Evolutionary conservation across 2,888 invertebrate species (phyloP).

Genomic region (Lycaena phlaeas): DNA sequence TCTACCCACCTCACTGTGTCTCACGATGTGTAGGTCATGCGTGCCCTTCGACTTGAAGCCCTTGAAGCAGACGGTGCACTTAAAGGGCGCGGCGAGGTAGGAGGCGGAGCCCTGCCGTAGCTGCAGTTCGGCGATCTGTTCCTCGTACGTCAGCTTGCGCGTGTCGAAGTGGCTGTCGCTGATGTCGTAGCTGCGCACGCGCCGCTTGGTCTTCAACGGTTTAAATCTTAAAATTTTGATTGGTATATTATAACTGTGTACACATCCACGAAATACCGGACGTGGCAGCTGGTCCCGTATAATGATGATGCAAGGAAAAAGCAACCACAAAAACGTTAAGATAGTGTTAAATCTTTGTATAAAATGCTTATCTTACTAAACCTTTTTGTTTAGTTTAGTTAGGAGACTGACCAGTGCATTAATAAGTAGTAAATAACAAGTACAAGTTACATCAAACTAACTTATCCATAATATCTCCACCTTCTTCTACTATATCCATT

Average conservation of each 20-base stretch:
- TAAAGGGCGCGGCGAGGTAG: constrained; percentile 2
- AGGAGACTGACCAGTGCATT: too few relatives aligned
- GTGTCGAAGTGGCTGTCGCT: constrained; percentile 4
- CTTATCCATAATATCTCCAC: constrained; percentile 4
- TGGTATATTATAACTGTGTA: too few relatives aligned
- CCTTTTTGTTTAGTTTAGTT: too few relatives aligned
- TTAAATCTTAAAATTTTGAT: constrained; percentile 2
- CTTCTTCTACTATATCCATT: neutral
- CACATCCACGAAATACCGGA: too few relatives aligned
- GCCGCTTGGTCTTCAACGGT: neutral
- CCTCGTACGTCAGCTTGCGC: constrained; percentile 2
- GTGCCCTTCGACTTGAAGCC: constrained; percentile 5
- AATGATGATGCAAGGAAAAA: too few relatives aligned
- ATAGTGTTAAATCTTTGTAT: too few relatives aligned
- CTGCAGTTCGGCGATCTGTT: constrained; percentile 9
- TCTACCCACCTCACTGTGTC: constrained; percentile 9
- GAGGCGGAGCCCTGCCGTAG: constrained; percentile 1
- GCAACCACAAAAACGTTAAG: too few relatives aligned
- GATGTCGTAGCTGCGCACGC: constrained; percentile 3
- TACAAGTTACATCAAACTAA: too few relatives aligned
- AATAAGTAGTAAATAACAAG: too few relatives aligned
- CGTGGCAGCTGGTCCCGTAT: too few relatives aligned
- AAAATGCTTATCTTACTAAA: too few relatives aligned
- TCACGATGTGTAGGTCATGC: neutral
- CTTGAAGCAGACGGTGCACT: constrained; percentile 7